Evolutionary conservation across 2,113 vertebrate species (phyloP).

Genomic region (Cryptomyrus ogoouensis): DNA sequence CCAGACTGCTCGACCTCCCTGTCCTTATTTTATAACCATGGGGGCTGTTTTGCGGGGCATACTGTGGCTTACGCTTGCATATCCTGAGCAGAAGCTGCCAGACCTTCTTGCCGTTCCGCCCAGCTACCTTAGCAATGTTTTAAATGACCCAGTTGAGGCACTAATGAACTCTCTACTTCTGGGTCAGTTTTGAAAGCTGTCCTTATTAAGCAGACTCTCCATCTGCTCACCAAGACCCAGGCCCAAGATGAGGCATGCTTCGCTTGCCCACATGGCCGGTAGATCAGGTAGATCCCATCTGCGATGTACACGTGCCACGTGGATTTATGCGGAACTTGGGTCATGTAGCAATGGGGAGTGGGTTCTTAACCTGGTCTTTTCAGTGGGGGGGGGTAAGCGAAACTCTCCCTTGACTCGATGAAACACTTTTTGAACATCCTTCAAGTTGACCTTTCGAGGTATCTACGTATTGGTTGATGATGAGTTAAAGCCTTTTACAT

Average conservation of each 20-base stretch:
- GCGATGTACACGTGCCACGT: not conserved
- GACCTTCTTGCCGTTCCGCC: not conserved
- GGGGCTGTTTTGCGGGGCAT: not conserved
- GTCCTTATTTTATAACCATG: not conserved
- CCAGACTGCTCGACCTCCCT: not conserved
- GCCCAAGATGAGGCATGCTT: not conserved
- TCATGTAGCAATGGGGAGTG: not conserved
- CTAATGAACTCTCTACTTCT: not conserved
- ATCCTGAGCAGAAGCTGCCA: not conserved
- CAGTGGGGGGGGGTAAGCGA: not conserved
- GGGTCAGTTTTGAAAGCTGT: not conserved
- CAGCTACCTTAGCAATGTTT: not conserved
- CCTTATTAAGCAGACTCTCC: conserved; percentile 1
- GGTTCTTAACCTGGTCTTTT: not conserved
- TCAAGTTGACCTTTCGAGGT: not conserved
- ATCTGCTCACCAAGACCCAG: not conserved
- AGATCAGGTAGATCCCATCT: not conserved
- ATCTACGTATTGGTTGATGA: not conserved
- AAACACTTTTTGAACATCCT: not conserved
- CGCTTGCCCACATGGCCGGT: not conserved
- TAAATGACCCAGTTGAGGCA: not conserved
- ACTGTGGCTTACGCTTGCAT: not conserved
- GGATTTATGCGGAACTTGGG: not conserved
- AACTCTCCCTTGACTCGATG: not conserved
- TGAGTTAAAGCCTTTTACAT: not conserved